Evolutionary conservation across 1,140 invertebrate genomes (phyloP).

Genomic region (Heliconius hermathena): DNA sequence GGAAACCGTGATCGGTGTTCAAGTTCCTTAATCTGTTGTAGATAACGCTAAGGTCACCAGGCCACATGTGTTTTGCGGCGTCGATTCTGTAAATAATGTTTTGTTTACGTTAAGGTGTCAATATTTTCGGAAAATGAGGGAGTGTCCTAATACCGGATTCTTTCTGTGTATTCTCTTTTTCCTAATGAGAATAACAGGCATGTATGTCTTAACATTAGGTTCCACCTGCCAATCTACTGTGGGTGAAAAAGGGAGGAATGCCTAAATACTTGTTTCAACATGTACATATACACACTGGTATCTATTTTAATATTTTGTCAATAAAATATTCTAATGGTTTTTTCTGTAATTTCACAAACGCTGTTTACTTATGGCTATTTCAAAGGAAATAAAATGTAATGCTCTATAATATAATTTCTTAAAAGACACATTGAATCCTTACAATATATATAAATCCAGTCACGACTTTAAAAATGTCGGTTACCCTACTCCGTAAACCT

Average conservation of each 20-base stretch:
- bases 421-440: constrained; percentile 11
- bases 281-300: too few relatives aligned
- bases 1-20: constrained; percentile 84
- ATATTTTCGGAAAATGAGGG: too few relatives aligned
- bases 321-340: neutral
- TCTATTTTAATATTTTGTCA: too few relatives aligned
- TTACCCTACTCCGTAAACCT: constrained; percentile 1
- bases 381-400: neutral
- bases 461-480: constrained; percentile 15
- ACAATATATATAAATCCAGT: constrained; percentile 11
- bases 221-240: too few relatives aligned
- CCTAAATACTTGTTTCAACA: too few relatives aligned
- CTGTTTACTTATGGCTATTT: neutral
- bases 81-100: constrained; percentile 80
- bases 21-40: constrained; percentile 84
- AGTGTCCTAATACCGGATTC: too few relatives aligned
- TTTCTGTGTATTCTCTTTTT: too few relatives aligned
- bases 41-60: constrained; percentile 85
- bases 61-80: constrained; percentile 93
- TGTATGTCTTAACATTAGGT: too few relatives aligned
- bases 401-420: neutral
- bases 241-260: too few relatives aligned
- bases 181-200: too few relatives aligned
- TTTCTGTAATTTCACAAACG: neutral
- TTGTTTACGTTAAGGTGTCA: too few relatives aligned